Evolutionary conservation across 2,797 vertebrate genomes (phyloP).

Genomic region (Chiloscyllium punctatum): DNA sequence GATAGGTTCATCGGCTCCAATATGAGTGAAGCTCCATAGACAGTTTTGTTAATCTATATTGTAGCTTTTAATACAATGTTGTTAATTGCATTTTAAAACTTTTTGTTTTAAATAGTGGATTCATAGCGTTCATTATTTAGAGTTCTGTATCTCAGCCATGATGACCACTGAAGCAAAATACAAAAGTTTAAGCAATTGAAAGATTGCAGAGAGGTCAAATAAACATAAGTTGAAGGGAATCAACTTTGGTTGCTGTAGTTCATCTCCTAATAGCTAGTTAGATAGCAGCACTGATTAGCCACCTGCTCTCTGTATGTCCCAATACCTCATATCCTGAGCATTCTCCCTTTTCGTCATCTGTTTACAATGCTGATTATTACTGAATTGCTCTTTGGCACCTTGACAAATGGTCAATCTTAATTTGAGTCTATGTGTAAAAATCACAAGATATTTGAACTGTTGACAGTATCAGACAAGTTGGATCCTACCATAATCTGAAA

Average conservation of each 20-base stretch:
- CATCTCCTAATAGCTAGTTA: neutral
- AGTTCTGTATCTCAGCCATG: neutral
- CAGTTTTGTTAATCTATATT: neutral
- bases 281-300: neutral
- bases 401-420: neutral
- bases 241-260: neutral
- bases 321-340: neutral
- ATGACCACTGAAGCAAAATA: too few relatives aligned
- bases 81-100: neutral
- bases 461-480: neutral
- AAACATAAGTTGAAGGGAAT: neutral
- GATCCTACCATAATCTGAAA: neutral
- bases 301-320: neutral
- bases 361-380: neutral
- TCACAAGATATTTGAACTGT: neutral
- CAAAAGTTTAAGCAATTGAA: neutral
- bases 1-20: neutral
- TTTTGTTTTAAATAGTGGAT: neutral
- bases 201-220: neutral
- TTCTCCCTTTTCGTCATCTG: neutral
- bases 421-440: neutral
- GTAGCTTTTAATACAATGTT: neutral
- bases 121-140: neutral
- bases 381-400: neutral
- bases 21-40: neutral